Evolutionary conservation across 2,797 vertebrate species (phyloP), one percentile per base, ranked within the genome.

Genomic region (Catamblyrhynchus diadema): DNA sequence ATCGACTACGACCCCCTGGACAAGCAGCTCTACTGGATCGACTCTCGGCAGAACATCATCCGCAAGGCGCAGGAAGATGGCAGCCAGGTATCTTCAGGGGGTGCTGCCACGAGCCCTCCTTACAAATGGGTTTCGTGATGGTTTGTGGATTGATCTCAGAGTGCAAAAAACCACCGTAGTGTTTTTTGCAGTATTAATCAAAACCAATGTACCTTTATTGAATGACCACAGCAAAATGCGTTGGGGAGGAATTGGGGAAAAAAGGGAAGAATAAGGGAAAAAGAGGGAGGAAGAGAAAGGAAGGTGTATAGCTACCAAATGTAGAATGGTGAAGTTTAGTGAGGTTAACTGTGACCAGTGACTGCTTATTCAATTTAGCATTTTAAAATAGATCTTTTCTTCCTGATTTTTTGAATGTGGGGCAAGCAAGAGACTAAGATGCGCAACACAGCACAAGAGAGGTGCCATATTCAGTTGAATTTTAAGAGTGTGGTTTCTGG

Each of bases 1-100:
- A 98, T 99, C 5, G 99, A 99, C 94, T 99, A 99, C 48, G 99
- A 99, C 96, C 99, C 99, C 1, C 97, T 99, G 60, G 98, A 99
- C 89, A 99, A 99, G 48, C 99, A 99, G 42, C 98, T 99, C 4
- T 99, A 99, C 97, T 99, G 99, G 99, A 99, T 99, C 45, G 99
- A 99, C 95, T 98, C 98, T n/a, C 98, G 99, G 92, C 99, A 99
- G 96, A 99, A 98, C 92, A 95, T 98, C 80, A 99, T 99, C 96
- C 98, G 99, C 12, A 98, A 98, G 11, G 98, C 99, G 1, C 99
- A 99, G 93, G 99, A 99, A 60, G 99, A 99, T 21, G 99, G 99
- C 23, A 99, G 99, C 97, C 99, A 99, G 99, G 99, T 99, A 97
- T 45, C 54, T 50, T 35, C 20, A 0, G 33, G 61, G 28, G 12